These are phyloP conservation scores for Akabosia matsudoensis DNA, from an alignment of 1,140 invertebrate species.

Conservation along the genomic window DNA sequence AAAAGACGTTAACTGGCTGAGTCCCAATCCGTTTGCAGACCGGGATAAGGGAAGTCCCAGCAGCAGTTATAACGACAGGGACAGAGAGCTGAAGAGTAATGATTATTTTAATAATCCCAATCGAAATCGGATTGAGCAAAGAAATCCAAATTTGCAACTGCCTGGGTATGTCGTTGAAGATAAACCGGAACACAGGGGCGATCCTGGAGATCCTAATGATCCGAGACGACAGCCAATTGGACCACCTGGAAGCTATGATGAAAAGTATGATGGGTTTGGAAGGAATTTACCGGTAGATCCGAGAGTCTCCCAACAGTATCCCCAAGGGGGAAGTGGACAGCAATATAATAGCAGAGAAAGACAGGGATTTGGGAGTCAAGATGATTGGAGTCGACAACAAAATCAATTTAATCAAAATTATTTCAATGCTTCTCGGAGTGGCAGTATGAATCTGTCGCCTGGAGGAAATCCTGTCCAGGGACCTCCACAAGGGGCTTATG, in stretches of 20 bases:
- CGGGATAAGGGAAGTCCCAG: neutral
- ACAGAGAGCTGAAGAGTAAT: neutral
- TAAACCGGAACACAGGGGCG: neutral
- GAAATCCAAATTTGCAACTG: neutral
- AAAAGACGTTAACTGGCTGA: conserved; percentile 30
- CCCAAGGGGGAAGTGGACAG: neutral
- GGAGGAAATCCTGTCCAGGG: neutral
- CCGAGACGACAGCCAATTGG: neutral
- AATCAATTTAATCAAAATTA: neutral
- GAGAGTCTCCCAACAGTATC: conserved; percentile 4
- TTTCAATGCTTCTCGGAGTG: conserved; percentile 1
- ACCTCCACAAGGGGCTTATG: neutral
- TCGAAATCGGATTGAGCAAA: neutral
- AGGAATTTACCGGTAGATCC: conserved; percentile 2
- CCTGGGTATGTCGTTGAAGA: neutral
- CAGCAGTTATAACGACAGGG: neutral
- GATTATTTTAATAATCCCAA: neutral
- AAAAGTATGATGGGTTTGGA: conserved; percentile 3
- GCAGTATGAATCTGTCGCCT: neutral
- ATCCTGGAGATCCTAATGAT: neutral
- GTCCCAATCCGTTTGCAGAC: conserved; percentile 35
- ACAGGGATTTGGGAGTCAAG: neutral
- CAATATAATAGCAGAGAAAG: neutral
- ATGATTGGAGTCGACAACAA: neutral
- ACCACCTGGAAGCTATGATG: neutral